Base-by-base conservation (phyloP, 2,888 invertebrate species). In the Apamea epomidion region DNA sequence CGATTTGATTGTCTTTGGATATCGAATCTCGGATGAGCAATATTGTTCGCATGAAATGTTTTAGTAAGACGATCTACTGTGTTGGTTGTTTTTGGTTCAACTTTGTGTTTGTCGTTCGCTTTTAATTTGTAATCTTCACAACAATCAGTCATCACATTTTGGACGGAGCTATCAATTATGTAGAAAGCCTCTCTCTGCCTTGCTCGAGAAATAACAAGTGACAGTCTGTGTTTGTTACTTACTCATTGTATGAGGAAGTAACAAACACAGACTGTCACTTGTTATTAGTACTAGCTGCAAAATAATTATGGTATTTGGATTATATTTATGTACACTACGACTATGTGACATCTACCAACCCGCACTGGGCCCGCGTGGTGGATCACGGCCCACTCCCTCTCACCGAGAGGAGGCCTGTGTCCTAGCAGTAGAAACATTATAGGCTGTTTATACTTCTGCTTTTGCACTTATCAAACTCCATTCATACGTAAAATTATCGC, bases 1-100 rank as follows among this genome's bases (percentile, higher is more conserved):
- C 68, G 45, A 74, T 80, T 70, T 29, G 79, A 79, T 76, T 86
- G 70, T 86, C 51, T 82, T 60, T 69, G n/a, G 12, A 25, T 78
- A 67, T 85, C n/a, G 21, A 60, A 72, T 76, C 37, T 76, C 54
- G 48, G 71, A 83, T 87, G 87, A 64, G 64, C 84, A 87, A 77
- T 87, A 76, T 68, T 71, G 62, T 58, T 42, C 25, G 64, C 48
- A 51, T 74, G 68, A 82, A 62, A 70, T 70, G 2, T 42, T 73
- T 72, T n/a, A 54, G 65, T 81, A 68, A 71, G 25, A 25, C 1
- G 16, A 73, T 37, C 25, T 42, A 18, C 25, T 45, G 18, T n/a
- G 67, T 48, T n/a, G 1, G 10, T 45, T 51, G 16, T 25, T 51
- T 82, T 60, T 51, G 32, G n/a, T 51, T 21, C 10, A 21, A 21